Evolutionary conservation across 37 sponge, comb jelly and placozoan species (phyloP), one percentile per base, ranked within the genome.

Genomic region (Diacarnus erythraeanus): DNA sequence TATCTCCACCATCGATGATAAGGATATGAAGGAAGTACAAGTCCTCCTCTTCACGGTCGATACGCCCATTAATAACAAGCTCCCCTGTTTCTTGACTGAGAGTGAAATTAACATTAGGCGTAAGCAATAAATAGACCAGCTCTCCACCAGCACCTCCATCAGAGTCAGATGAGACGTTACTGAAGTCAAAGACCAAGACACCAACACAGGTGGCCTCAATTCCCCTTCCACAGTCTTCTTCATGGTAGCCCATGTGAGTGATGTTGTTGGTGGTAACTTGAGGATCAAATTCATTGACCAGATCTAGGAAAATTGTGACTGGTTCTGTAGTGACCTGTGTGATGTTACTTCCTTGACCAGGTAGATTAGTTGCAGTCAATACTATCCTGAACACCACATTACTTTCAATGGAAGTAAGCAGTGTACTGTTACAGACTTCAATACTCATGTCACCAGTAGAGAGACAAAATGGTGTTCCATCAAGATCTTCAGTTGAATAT

Each of bases 241-340:
- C 77, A 42, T 43, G 44, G 42, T 69, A 60, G 37, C 69, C 69
- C 1, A 66, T 36, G 35, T 29, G 57, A 0, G 38, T 69, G 15
- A 79, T 60, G 6, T 25, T 33, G 3, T 71, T 22, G 2, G 5
- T 12, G 20, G 44, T 26, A 8, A 79, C 67, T 8, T 54, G 41
- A 21, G 91, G 91, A 22, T 36, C 75, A 68, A 77, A 86, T 29
- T 91, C 87, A 78, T 91, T 91, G 56, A 83, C 67, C 9, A 91
- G 76, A 18, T 63, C 27, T 0, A 90, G 41, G 3, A 22, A 39
- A 26, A 90, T 80, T 27, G 26, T 42, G 3, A 79, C 83, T 15
- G 69, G 33, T 38, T 60, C 69, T 36, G n/a, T 61, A 18, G 73
- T 59, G 4, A 6, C 42, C 64, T 75, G 83, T 6, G 2, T 29